Conservation (phyloP, 2,113 vertebrate genomes). For the Albula goreensis region DNA sequence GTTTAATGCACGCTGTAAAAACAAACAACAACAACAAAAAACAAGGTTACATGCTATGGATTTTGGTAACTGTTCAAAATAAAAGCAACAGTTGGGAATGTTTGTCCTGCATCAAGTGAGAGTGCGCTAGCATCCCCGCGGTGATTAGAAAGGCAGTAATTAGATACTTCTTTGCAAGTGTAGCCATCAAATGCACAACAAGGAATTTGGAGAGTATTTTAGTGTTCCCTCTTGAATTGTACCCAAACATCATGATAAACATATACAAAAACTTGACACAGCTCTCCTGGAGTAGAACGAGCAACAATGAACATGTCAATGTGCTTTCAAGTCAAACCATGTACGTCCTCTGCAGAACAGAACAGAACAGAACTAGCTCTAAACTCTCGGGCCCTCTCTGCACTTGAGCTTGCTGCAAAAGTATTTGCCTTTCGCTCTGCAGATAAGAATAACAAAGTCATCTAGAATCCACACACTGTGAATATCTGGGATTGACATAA, state of each 20-base stretch:
- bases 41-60: conserved; percentile 26
- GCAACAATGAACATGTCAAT: background rate
- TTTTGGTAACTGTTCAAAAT: conserved; percentile 20
- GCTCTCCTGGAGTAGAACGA: background rate
- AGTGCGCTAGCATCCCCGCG: conserved; percentile 14
- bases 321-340: background rate
- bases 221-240: conserved; percentile 8
- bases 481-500: background rate
- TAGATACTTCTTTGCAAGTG: conserved; percentile 10
- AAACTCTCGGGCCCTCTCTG: background rate
- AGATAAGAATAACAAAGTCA: background rate
- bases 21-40: conserved; percentile 6
- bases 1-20: conserved; percentile 26
- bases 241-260: conserved; percentile 15
- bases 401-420: background rate
- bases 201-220: conserved; percentile 11
- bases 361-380: background rate
- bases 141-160: conserved; percentile 15
- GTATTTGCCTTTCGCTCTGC: background rate
- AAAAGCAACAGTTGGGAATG: conserved; percentile 8
- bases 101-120: conserved; percentile 12
- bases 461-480: background rate
- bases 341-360: background rate
- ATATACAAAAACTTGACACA: conserved; percentile 14
- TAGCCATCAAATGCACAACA: conserved; percentile 24